Evolutionary conservation across 2,113 vertebrate genomes (phyloP).

Genomic region (Scomber scombrus): DNA sequence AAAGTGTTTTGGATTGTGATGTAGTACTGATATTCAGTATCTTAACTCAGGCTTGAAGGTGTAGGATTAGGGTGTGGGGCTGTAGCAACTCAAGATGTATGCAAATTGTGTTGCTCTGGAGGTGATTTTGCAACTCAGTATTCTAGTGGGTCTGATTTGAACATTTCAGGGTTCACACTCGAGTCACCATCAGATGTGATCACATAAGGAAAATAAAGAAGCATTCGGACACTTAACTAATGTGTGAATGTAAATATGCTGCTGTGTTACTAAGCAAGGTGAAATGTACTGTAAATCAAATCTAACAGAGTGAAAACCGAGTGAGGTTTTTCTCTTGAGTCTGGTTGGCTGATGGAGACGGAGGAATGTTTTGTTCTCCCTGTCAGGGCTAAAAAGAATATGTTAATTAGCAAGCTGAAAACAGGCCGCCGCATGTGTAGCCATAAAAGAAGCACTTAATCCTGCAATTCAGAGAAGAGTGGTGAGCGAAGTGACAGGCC

Average conservation of each 20-base stretch:
- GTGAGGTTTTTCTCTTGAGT: not conserved
- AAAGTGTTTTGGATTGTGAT: too few relatives aligned
- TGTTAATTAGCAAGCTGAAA: conserved; percentile 51
- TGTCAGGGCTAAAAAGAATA: conserved; percentile 35
- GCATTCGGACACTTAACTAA: not conserved
- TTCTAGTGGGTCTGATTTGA: too few relatives aligned
- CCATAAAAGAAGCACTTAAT: conserved; percentile 46
- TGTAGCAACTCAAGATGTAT: too few relatives aligned
- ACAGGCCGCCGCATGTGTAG: conserved; percentile 38
- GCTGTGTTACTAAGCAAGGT: conserved; percentile 3
- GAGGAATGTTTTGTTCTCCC: conserved; percentile 27
- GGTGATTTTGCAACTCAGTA: too few relatives aligned
- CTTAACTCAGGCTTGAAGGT: too few relatives aligned
- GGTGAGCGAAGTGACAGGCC: conserved; percentile 52
- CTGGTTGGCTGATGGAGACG: not conserved
- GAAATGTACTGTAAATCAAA: too few relatives aligned
- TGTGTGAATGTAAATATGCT: conserved; percentile 3
- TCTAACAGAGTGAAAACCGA: too few relatives aligned
- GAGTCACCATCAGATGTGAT: not conserved
- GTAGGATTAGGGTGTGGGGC: too few relatives aligned
- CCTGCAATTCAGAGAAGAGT: conserved; percentile 35
- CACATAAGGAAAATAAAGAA: not conserved
- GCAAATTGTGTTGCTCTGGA: too few relatives aligned
- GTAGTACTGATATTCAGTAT: too few relatives aligned
- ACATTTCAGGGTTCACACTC: too few relatives aligned